phyloP scores from a whole-genome alignment of 2,113 vertebrate species.

The Caranx ignobilis region DNA sequence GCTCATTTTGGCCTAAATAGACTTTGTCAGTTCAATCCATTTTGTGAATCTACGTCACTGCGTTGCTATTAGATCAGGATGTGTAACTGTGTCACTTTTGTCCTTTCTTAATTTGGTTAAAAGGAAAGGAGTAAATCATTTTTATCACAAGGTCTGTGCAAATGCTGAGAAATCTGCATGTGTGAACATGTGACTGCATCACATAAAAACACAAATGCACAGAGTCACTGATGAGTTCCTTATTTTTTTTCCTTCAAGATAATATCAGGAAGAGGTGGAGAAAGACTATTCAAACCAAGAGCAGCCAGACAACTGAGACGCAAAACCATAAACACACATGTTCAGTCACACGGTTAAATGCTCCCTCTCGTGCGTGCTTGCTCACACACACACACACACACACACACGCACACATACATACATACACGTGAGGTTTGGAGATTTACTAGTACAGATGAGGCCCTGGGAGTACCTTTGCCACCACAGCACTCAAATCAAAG shows the following conservation, averaged over 20 bases:
- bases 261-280: no score
- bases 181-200: constrained; percentile 8
- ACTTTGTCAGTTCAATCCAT: constrained; percentile 72
- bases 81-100: constrained; percentile 51
- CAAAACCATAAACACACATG: constrained; percentile 41
- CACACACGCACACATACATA: constrained; percentile 24
- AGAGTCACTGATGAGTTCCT: not conserved
- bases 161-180: constrained; percentile 37
- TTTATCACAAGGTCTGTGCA: constrained; percentile 27
- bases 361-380: constrained; percentile 27
- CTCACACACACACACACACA: constrained; percentile 16
- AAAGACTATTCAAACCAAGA: constrained; percentile 8
- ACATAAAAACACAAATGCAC: not conserved
- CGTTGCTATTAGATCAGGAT: constrained; percentile 62
- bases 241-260: not conserved
- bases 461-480: constrained; percentile 73
- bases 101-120: constrained; percentile 76
- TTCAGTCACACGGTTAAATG: constrained; percentile 43
- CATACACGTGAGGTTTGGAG: constrained; percentile 47
- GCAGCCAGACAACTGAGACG: not conserved
- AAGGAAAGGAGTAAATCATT: constrained; percentile 77
- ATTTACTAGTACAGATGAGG: constrained; percentile 77
- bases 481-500: constrained; percentile 79
- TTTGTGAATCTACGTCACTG: constrained; percentile 52
- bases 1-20: constrained; percentile 59